These are phyloP conservation scores for Drosophila tristis DNA, from an alignment of 1,140 invertebrate genomes.

Conservation along the genomic window DNA sequence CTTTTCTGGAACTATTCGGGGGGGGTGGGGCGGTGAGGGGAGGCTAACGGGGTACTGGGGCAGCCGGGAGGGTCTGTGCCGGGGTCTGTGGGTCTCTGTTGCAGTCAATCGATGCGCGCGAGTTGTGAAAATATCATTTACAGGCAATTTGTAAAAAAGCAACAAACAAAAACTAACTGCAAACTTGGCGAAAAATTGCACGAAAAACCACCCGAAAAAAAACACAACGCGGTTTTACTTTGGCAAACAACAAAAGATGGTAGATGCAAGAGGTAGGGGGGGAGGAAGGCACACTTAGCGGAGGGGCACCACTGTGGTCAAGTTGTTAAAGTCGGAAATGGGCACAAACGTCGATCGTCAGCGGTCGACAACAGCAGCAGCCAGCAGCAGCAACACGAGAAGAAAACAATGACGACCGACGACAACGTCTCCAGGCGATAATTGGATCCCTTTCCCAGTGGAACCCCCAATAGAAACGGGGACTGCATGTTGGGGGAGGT, in stretches of 20 bases:
- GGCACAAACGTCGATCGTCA: constrained; percentile 67
- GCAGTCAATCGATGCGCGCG: constrained; percentile 71
- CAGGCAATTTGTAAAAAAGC: constrained; percentile 73
- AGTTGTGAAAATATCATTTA: constrained; percentile 82
- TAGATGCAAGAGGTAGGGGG: background rate
- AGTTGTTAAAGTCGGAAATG: constrained; percentile 76
- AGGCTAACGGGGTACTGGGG: constrained; percentile 7
- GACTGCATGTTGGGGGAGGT: background rate
- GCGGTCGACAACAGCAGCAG: constrained; percentile 56
- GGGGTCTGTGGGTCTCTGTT: too few species aligned
- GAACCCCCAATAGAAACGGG: constrained; percentile 7
- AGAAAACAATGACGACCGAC: constrained; percentile 30
- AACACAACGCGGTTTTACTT: constrained; percentile 60
- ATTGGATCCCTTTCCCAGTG: constrained; percentile 70
- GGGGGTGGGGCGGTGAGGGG: background rate
- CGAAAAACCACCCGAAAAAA: constrained; percentile 37
- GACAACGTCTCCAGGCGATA: constrained; percentile 71
- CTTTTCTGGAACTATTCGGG: constrained; percentile 35
- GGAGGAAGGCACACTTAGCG: constrained; percentile 2
- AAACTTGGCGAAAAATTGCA: constrained; percentile 71
- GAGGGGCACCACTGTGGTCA: constrained; percentile 49
- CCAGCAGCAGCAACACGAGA: constrained; percentile 10
- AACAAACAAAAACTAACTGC: constrained; percentile 39
- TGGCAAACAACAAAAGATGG: constrained; percentile 49
- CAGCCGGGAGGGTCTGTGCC: constrained; percentile 3